Evolutionary conservation across 2,113 vertebrate genomes (phyloP), one percentile per base, ranked within the genome.

Genomic region (Gymnocephalus cernua): DNA sequence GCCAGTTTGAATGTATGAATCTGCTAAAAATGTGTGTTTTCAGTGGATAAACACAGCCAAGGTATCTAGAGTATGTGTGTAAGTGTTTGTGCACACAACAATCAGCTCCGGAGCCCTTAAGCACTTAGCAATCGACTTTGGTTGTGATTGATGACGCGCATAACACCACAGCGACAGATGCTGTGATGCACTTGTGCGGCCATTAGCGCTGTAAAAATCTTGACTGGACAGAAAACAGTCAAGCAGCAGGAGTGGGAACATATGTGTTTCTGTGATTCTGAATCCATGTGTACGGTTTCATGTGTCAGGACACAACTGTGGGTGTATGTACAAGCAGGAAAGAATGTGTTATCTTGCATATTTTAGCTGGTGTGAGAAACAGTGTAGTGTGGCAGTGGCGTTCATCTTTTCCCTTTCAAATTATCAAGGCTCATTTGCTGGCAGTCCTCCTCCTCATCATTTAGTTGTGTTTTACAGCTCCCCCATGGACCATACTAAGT

Each of bases 401-500:
- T 41, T 14, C 45, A 23, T 80, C 69, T 70, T 53, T 32, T 72
- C 51, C 38, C 75, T 82, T 15, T 62, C 75, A 83, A 79, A 89
- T 80, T 7, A 86, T 74, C 67, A 66, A 59, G 65, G 14, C 85
- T 87, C 78, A 83, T 89, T 86, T 81, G 50, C 78, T 90, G 27
- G 32, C 74, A 71, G 12, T 85, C 51, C 66, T 74, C 74, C 57
- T 86, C 86, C n/a, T 90, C 86, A 82, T 84, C 69, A 63, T 82
- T 86, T 69, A 57, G 74, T 82, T 82, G 54, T 76, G 83, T 87
- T 86, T 87, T 73, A 89, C 73, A 18, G 71, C 76, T 87, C 89
- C 84, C 84, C 71, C 19, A 73, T 86, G 89, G 79, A 83, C 77
- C 2, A 2, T 44, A 62, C 79, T 83, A 86, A 68, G 74, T 82